These are phyloP conservation scores for Sardinella longiceps DNA, from an alignment of 2,797 vertebrate genomes.

Conservation along the genomic window DNA sequence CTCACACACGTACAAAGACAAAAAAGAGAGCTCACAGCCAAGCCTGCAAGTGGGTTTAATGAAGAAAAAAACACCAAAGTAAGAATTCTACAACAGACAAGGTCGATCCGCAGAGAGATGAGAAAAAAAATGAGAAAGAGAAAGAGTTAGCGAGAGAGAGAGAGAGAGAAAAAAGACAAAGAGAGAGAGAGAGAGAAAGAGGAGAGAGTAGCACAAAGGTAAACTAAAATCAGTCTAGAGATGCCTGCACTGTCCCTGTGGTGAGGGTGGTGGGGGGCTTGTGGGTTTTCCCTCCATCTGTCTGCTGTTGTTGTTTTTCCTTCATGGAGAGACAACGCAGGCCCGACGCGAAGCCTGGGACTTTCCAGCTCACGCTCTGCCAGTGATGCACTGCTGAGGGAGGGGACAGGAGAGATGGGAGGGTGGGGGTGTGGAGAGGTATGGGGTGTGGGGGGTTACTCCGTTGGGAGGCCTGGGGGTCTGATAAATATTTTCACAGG, in stretches of 20 bases:
- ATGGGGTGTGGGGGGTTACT: constrained; percentile 36
- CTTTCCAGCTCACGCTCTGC: constrained; percentile 50
- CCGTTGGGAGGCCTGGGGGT: constrained; percentile 57
- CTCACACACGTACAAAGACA: not conserved
- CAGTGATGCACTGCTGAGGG: constrained; percentile 42
- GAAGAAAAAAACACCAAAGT: not conserved
- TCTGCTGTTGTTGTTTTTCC: constrained; percentile 52
- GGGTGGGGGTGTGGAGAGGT: not conserved
- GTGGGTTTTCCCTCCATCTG: constrained; percentile 44
- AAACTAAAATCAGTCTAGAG: constrained; percentile 32
- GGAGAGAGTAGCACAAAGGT: constrained; percentile 21
- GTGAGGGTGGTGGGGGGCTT: constrained; percentile 12
- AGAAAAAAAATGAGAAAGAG: not conserved
- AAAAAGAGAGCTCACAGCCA: constrained; percentile 3
- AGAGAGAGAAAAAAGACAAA: not conserved
- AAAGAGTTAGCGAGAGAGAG: not conserved
- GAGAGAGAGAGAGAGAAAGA: constrained; percentile 19
- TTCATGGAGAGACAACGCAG: constrained; percentile 46
- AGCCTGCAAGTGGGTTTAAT: not conserved
- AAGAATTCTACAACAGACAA: not conserved
- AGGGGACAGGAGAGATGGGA: constrained; percentile 8
- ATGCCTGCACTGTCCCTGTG: constrained; percentile 34
- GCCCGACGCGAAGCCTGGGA: constrained; percentile 53
- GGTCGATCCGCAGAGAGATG: not conserved
- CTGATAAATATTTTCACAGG: constrained; percentile 66